Evolutionary conservation across 1,140 invertebrate species (phyloP).

Genomic region (Lethrus apterus): DNA sequence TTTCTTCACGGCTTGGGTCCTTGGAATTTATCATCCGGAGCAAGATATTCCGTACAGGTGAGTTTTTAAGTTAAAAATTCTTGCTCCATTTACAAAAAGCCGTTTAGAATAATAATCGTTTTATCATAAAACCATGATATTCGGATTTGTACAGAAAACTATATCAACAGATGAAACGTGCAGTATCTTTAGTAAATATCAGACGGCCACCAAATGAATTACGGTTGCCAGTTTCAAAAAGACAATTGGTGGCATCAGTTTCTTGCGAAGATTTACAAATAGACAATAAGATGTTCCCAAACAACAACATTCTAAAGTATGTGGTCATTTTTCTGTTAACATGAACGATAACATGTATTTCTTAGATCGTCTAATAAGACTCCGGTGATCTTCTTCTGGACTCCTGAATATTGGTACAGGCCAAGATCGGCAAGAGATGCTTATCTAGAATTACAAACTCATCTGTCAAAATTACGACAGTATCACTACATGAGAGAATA

Average conservation of each 20-base stretch:
- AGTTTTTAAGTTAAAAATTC: too few species aligned
- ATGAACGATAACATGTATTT: constrained; percentile 4
- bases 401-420: constrained; percentile 49
- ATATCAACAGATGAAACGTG: constrained; percentile 29
- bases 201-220: constrained; percentile 36
- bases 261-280: constrained; percentile 38
- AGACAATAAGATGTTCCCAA: constrained; percentile 18
- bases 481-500: constrained; percentile 13
- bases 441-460: constrained; percentile 43
- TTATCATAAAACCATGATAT: too few species aligned
- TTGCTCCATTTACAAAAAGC: too few species aligned
- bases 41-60: constrained; percentile 41
- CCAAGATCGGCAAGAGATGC: constrained; percentile 41
- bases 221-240: constrained; percentile 39
- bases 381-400: constrained; percentile 47
- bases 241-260: constrained; percentile 41
- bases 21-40: constrained; percentile 43
- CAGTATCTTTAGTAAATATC: constrained; percentile 40
- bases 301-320: constrained; percentile 16
- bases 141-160: too few species aligned
- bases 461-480: constrained; percentile 34
- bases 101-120: too few species aligned
- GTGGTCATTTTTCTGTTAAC: not conserved
- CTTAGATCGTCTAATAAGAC: constrained; percentile 27
- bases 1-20: constrained; percentile 46